Evolutionary conservation across 2,888 invertebrate species (phyloP).

Genomic region (Spisula subtruncata): DNA sequence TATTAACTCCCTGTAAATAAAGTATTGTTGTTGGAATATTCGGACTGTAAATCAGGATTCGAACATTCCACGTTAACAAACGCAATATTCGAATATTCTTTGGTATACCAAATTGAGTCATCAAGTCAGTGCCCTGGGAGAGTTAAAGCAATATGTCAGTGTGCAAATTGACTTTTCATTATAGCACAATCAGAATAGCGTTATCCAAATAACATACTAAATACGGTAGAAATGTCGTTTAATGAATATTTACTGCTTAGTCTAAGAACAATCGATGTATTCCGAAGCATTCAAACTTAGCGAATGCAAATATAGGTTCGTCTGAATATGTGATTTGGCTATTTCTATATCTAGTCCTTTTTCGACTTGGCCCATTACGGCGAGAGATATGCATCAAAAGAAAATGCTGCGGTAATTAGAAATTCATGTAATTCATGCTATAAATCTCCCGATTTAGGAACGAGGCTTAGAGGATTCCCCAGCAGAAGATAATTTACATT

Average conservation of each 20-base stretch:
- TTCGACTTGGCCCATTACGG: conserved; percentile 45
- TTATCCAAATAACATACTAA: conserved; percentile 19
- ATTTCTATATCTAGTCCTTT: conserved; percentile 26
- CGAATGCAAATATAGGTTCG: conserved; percentile 51
- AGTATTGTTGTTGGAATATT: no score
- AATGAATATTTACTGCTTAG: conserved; percentile 69
- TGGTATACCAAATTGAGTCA: not conserved
- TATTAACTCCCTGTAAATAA: no score
- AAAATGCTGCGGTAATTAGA: conserved; percentile 65
- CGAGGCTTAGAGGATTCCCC: conserved; percentile 43
- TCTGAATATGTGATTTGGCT: conserved; percentile 33
- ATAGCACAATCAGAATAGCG: conserved; percentile 19
- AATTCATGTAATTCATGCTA: conserved; percentile 68
- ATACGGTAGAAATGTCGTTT: conserved; percentile 56
- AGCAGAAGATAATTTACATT: conserved; percentile 35
- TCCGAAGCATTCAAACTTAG: conserved; percentile 44
- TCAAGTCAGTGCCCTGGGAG: not conserved
- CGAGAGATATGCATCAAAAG: conserved; percentile 64
- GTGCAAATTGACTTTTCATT: conserved; percentile 39
- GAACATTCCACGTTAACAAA: no score
- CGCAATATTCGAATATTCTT: no score
- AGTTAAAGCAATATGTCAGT: not conserved
- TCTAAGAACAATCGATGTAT: conserved; percentile 46
- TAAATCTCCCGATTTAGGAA: conserved; percentile 67
- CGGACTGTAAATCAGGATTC: no score